Base-by-base conservation (phyloP, 1,140 invertebrate genomes). In the Dysdera silvatica region DNA sequence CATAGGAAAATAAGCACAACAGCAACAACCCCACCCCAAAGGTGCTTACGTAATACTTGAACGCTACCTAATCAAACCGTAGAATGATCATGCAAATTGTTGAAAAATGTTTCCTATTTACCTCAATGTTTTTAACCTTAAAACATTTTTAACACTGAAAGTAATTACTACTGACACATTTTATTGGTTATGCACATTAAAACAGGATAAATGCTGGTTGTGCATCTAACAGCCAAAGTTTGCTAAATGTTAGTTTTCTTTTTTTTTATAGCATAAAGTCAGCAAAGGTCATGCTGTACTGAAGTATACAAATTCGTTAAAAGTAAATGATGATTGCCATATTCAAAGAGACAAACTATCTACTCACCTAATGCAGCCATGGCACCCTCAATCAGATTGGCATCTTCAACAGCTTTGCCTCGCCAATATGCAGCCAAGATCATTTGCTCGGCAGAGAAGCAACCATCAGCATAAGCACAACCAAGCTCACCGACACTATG, bases 381-480 rank as follows among this genome's bases (percentile, higher is more conserved):
- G 37, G 82, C 83, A 33, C 87, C 90, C 28, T 79, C 76, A 5
- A 83, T 75, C 35, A 94, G 75, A 57, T 85, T 82, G 1, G 87
- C 84, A 62, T 94, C 89, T 54, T 85, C 71, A 67, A 98, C 90
- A 71, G 86, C 88, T 67, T 83, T 83, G 20, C 94, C 95, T 79
- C 95, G 81, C 83, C 87, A 91, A 75, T 91, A 98, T 28, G 94
- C 93, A 52, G 91, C 86, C 54, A 95, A 74, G 31, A 98, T 84
- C 0, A 91, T 88, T 77, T 99, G 92, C 73, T 97, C 92, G 1
- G 85, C 83, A 8, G 91, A 95, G 65, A 98, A 85, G 24, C 87
- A 87, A 6, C 91, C 93, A 79, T 98, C 95, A 37, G 94, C 94
- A 78, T 98, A 99, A 7, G 91, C 95, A 78, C 95, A 98, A 4